These are phyloP conservation scores for Brotula barbata DNA, from an alignment of 2,797 vertebrate genomes.

Conservation along the genomic window DNA sequence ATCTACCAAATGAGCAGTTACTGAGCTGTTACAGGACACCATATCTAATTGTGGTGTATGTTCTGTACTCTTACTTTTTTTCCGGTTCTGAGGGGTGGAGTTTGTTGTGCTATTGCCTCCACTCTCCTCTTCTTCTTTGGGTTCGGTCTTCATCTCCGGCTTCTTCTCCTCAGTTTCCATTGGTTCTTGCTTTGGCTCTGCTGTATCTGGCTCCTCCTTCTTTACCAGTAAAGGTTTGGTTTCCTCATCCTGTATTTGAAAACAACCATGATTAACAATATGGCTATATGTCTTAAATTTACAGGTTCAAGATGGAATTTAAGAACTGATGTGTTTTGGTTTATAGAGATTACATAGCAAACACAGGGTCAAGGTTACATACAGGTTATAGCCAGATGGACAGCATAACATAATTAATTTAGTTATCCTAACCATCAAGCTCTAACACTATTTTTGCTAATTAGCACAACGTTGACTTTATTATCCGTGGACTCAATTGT, in stretches of 20 bases:
- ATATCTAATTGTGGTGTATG: background rate
- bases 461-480: background rate
- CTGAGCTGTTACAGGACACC: background rate
- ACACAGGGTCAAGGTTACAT: background rate
- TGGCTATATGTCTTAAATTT: background rate
- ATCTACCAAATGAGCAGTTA: background rate
- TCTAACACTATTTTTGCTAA: background rate
- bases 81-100: conserved; percentile 87
- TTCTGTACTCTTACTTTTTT: conserved; percentile 84
- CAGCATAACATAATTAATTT: too few relatives aligned
- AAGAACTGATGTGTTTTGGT: background rate
- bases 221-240: conserved; percentile 75
- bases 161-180: conserved; percentile 95
- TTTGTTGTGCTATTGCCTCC: conserved; percentile 78
- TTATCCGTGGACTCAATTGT: too few relatives aligned
- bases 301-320: background rate
- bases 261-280: conserved; percentile 18
- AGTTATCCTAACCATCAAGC: background rate
- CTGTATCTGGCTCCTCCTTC: conserved; percentile 86
- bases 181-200: conserved; percentile 85
- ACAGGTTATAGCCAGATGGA: background rate
- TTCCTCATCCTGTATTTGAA: conserved; percentile 66
- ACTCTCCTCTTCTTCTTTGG: conserved; percentile 91
- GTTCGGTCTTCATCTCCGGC: conserved; percentile 85
- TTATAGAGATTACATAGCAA: background rate